Conservation (phyloP, 2,888 invertebrate genomes). For the Drosophila acutilabella region DNA sequence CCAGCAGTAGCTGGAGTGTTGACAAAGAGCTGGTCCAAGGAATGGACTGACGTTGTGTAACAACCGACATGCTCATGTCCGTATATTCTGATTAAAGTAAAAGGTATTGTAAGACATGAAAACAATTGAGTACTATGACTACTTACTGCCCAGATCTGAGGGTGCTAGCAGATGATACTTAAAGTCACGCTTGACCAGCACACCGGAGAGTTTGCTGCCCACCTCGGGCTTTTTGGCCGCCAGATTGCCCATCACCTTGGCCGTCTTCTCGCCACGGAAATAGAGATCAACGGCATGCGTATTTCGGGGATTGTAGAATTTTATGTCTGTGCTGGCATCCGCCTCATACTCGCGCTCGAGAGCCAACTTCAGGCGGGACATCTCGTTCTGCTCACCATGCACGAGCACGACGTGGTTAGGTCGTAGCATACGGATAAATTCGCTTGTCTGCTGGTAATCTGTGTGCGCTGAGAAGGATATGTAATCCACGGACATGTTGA, state of each 20-base stretch:
- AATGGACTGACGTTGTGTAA: constrained; percentile 96
- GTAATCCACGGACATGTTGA: constrained; percentile 99
- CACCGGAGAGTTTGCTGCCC: constrained; percentile 93
- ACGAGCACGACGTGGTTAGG: constrained; percentile 97
- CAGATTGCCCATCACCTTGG: constrained; percentile 97
- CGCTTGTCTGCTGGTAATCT: constrained; percentile 89
- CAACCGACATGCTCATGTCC: constrained; percentile 96
- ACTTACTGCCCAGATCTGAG: constrained; percentile 92
- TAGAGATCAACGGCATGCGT: constrained; percentile 96
- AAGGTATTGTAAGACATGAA: background rate
- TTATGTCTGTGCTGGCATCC: constrained; percentile 91
- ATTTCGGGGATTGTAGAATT: constrained; percentile 98
- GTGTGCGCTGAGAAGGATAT: constrained; percentile 99
- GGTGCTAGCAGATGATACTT: constrained; percentile 98
- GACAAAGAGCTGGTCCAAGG: constrained; percentile 89
- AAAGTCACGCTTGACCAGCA: constrained; percentile 98
- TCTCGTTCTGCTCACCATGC: constrained; percentile 99
- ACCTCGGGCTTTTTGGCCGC: constrained; percentile 93
- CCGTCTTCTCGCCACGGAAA: constrained; percentile 99
- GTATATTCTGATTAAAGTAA: constrained; percentile 89
- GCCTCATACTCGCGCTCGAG: constrained; percentile 91
- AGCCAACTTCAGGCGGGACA: constrained; percentile 97
- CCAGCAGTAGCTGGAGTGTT: constrained; percentile 90
- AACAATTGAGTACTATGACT: background rate
- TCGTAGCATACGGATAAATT: constrained; percentile 96